A percentile compares a stretch with the other conserved stretches of the same genome.
Evolutionary conservation across 2,888 invertebrate genomes (phyloP).

Genomic region (Selenia dentaria): DNA sequence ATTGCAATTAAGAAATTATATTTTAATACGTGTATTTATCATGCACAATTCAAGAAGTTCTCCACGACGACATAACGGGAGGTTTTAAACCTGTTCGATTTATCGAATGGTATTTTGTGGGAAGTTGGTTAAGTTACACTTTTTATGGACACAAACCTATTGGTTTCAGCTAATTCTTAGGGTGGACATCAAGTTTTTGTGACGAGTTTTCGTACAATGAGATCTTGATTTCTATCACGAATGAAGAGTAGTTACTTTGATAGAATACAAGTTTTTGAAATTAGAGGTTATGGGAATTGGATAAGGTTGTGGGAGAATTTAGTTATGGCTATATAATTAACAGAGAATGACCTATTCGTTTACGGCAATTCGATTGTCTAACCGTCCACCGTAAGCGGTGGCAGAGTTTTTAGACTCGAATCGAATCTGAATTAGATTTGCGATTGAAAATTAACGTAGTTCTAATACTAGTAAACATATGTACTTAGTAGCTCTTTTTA

Average conservation of each 20-base stretch:
- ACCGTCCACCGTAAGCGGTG: too few relatives aligned
- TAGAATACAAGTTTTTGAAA: slow-evolving; percentile 39
- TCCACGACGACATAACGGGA: slow-evolving; percentile 45
- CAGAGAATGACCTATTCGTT: too few relatives aligned
- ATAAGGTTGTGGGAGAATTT: slow-evolving; percentile 12
- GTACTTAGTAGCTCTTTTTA: too few relatives aligned
- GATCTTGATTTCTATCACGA: slow-evolving; percentile 32
- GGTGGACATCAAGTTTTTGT: slow-evolving; percentile 40
- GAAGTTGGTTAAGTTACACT: slow-evolving; percentile 45
- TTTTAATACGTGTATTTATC: too few relatives aligned
- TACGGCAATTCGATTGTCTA: too few relatives aligned
- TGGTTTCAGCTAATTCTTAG: slow-evolving; percentile 30
- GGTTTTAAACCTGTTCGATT: slow-evolving; percentile 47
- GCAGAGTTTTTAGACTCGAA: too few relatives aligned
- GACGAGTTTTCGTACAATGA: slow-evolving; percentile 42
- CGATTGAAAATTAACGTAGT: too few relatives aligned
- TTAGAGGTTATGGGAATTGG: slow-evolving; percentile 48
- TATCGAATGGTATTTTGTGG: slow-evolving; percentile 43
- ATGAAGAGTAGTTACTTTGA: slow-evolving; percentile 11
- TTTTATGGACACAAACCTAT: slow-evolving; percentile 59
- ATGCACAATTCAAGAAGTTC: slow-evolving; percentile 42
- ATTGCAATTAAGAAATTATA: too few relatives aligned
- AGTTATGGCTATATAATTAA: too few relatives aligned
- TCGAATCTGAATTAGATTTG: too few relatives aligned
- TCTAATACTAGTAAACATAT: too few relatives aligned